Percentiles rank a stretch among this genome's conserved stretches.
Conservation (phyloP, 2,888 invertebrate species). For the Parelbella ahira region DNA sequence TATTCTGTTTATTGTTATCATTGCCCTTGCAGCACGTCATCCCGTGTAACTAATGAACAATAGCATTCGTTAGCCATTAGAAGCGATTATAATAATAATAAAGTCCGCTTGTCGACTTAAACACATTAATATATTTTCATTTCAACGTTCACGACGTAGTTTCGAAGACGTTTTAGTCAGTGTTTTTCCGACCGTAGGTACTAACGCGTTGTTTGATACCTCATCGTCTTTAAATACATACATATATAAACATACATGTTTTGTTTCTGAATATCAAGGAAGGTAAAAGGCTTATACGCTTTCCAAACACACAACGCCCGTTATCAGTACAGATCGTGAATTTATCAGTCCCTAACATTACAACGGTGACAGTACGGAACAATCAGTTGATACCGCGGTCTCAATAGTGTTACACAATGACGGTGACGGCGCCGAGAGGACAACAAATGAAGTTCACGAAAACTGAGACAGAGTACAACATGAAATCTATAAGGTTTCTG, state of each 20-base stretch:
- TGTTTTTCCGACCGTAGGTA: not conserved
- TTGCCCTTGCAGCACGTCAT: conserved; percentile 8
- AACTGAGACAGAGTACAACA: conserved; percentile 65
- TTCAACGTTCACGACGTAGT: no score
- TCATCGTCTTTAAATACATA: no score
- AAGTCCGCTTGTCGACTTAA: conserved; percentile 1
- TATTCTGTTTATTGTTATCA: no score
- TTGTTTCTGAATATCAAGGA: conserved; percentile 15
- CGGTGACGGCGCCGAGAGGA: conserved; percentile 33
- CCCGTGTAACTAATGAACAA: conserved; percentile 19
- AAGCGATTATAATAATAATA: conserved; percentile 5
- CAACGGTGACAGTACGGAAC: conserved; percentile 19
- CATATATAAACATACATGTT: no score
- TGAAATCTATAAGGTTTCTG: conserved; percentile 72
- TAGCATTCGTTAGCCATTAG: conserved; percentile 20
- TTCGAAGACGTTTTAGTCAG: no score
- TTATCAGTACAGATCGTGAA: conserved; percentile 45
- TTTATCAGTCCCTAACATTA: conserved; percentile 27
- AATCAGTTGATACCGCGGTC: conserved; percentile 14
- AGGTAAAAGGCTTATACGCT: conserved; percentile 12
- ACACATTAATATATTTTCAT: conserved; percentile 5
- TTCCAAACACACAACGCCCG: conserved; percentile 30
- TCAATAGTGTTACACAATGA: conserved; percentile 30
- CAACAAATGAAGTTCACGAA: conserved; percentile 58
- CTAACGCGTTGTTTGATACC: no score